These are phyloP conservation scores for Eristalis arbustorum DNA, from an alignment of 2,888 invertebrate species.

Conservation along the genomic window DNA sequence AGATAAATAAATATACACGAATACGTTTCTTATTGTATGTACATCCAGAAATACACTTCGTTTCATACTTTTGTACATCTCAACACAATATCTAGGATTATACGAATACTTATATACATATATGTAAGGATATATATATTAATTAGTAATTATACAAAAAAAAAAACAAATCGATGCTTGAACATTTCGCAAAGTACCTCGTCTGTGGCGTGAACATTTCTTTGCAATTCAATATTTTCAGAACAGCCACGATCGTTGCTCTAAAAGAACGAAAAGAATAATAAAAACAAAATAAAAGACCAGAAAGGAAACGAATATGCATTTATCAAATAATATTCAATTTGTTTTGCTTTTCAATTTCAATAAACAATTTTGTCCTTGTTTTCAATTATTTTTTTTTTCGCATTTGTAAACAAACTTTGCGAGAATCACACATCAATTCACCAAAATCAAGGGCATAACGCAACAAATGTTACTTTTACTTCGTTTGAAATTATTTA, in stretches of 20 bases:
- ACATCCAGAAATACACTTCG: slow-evolving; percentile 31
- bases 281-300: slow-evolving; percentile 72
- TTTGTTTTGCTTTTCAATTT: slow-evolving; percentile 15
- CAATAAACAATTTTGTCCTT: slow-evolving; percentile 3
- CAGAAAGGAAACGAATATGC: slow-evolving; percentile 44
- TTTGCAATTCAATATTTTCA: slow-evolving; percentile 80
- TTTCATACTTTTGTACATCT: slow-evolving; percentile 44
- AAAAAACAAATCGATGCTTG: slow-evolving; percentile 74
- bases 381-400: slow-evolving; percentile 2
- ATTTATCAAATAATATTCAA: slow-evolving; percentile 43
- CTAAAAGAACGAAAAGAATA: slow-evolving; percentile 78
- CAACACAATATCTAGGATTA: slow-evolving; percentile 57
- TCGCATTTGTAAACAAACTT: slow-evolving; percentile 21
- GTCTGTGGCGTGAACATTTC: slow-evolving; percentile 81
- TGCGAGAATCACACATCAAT: slow-evolving; percentile 46
- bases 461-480: slow-evolving; percentile 42
- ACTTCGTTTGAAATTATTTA: neutral
- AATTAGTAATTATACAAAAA: slow-evolving; percentile 39
- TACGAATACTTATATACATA: slow-evolving; percentile 24
- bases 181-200: slow-evolving; percentile 81
- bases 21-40: slow-evolving; percentile 36
- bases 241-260: slow-evolving; percentile 81
- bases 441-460: slow-evolving; percentile 46
- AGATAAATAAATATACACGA: neutral
- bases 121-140: neutral